Conservation (phyloP, 2,113 vertebrate genomes). For the Phoxinus phoxinus region DNA sequence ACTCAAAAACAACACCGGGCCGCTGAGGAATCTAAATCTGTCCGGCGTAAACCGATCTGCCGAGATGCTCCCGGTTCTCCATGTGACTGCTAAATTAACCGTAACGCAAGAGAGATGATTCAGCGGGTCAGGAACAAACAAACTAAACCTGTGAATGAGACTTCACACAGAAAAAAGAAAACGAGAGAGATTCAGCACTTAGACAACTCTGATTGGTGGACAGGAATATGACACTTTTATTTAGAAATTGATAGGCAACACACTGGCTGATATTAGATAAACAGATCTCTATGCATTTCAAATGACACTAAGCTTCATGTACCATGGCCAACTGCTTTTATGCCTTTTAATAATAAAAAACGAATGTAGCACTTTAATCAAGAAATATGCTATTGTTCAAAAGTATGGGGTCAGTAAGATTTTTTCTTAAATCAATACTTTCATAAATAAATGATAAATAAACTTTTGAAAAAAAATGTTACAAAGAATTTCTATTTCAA, state of each 20-base stretch:
- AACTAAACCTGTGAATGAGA: slow-evolving; percentile 28
- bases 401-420: too few relatives aligned
- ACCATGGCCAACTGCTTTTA: too few relatives aligned
- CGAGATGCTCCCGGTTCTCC: slow-evolving; percentile 59
- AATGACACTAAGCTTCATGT: not conserved
- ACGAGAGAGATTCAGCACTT: not conserved
- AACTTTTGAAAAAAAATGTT: too few relatives aligned
- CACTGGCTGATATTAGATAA: not conserved
- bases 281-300: not conserved
- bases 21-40: slow-evolving; percentile 66
- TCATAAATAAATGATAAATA: too few relatives aligned
- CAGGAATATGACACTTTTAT: not conserved
- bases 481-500: not conserved
- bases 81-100: slow-evolving; percentile 68
- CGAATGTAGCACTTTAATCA: too few relatives aligned
- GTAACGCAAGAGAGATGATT: slow-evolving; percentile 62
- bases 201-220: not conserved
- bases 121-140: slow-evolving; percentile 26
- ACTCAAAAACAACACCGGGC: slow-evolving; percentile 45
- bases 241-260: not conserved
- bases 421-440: too few relatives aligned
- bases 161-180: not conserved
- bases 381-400: too few relatives aligned
- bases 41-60: slow-evolving; percentile 69
- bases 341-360: too few relatives aligned